A percentile compares a stretch with the other conserved stretches of the same genome.
Evolutionary conservation across 2,797 vertebrate species (phyloP).

Genomic region (Coranthus polyacanthus): DNA sequence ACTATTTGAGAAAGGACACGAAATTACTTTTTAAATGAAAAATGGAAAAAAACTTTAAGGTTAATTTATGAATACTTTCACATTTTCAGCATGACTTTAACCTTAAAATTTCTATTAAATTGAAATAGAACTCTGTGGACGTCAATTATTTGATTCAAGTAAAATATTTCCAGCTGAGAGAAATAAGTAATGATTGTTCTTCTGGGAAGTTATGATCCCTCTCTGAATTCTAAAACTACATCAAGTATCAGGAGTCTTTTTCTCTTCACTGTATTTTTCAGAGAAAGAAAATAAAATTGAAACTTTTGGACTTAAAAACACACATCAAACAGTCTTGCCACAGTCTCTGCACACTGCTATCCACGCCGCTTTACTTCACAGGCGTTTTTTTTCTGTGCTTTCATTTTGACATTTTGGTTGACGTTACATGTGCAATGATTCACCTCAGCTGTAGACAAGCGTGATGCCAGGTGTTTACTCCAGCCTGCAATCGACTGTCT

Average conservation of each 20-base stretch:
- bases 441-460: conserved; percentile 58
- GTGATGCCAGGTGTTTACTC: conserved; percentile 69
- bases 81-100: conserved; percentile 17
- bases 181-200: conserved; percentile 16
- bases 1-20: conserved; percentile 33
- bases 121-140: conserved; percentile 32
- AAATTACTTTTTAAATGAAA: conserved; percentile 44
- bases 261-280: conserved; percentile 9
- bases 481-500: conserved; percentile 72
- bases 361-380: conserved; percentile 30
- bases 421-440: conserved; percentile 50
- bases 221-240: conserved; percentile 24
- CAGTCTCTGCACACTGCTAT: conserved; percentile 22
- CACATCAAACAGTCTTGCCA: conserved; percentile 34
- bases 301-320: conserved; percentile 50
- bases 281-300: conserved; percentile 22
- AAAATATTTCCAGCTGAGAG: conserved; percentile 29
- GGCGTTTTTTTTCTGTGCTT: conserved; percentile 40
- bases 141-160: conserved; percentile 46
- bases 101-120: conserved; percentile 26
- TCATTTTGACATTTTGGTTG: conserved; percentile 48
- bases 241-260: conserved; percentile 15
- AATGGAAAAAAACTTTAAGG: conserved; percentile 40
- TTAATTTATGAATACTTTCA: conserved; percentile 44
- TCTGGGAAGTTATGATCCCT: background rate